phyloP scores from a whole-genome alignment of 2,113 vertebrate genomes.

The Grantiella picta region DNA sequence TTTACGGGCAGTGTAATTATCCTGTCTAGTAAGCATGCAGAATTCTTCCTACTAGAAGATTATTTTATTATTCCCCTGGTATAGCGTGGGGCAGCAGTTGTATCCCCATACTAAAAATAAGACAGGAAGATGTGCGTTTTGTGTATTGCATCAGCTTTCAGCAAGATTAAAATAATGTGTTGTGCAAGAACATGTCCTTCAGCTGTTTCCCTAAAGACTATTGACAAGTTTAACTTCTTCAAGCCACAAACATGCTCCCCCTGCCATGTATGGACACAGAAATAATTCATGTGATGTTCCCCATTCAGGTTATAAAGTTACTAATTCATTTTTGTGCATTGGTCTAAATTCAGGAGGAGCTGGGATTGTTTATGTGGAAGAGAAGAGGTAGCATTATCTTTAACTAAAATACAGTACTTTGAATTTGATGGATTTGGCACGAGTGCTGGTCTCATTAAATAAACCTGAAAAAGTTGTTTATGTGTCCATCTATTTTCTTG shows the following conservation, averaged over 20 bases:
- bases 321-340: not conserved
- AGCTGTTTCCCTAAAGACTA: not conserved
- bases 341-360: not conserved
- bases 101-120: not conserved
- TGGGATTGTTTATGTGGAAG: not conserved
- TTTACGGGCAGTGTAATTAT: not conserved
- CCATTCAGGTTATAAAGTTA: not conserved
- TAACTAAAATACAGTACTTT: not conserved
- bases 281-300: not conserved
- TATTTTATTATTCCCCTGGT: not conserved
- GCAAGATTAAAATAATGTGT: not conserved
- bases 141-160: not conserved
- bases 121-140: not conserved
- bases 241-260: not conserved
- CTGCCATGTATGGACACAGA: accelerated
- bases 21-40: not conserved
- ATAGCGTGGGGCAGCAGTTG: not conserved
- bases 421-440: not conserved
- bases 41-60: not conserved
- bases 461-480: not conserved
- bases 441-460: not conserved
- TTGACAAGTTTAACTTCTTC: not conserved
- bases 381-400: not conserved
- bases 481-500: not conserved
- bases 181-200: not conserved